Percentiles rank a stretch among this genome's conserved stretches.
Conservation (phyloP, 2,797 vertebrate genomes). For the Linurgus olivaceus region DNA sequence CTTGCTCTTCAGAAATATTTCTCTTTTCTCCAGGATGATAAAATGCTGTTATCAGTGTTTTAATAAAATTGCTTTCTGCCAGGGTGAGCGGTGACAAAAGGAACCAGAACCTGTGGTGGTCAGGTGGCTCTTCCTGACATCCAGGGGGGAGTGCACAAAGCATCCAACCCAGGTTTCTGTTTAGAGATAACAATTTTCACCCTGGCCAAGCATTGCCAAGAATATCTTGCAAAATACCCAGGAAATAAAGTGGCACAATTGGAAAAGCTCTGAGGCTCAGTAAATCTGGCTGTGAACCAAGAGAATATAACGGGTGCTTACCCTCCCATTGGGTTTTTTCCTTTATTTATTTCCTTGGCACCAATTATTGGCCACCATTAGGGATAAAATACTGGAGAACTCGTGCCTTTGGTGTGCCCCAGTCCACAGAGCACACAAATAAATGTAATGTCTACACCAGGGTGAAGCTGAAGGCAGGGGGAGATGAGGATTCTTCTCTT, state of each 20-base stretch:
- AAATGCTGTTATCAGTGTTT: not conserved
- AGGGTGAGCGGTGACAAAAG: not conserved
- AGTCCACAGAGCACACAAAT: not conserved
- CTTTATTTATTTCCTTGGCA: not conserved
- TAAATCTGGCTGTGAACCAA: not conserved
- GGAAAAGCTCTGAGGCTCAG: fast-evolving
- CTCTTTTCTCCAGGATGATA: not conserved
- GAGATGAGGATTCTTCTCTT: not conserved
- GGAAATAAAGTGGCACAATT: not conserved
- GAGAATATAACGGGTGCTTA: not conserved
- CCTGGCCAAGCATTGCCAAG: fast-evolving
- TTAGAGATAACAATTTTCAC: not conserved
- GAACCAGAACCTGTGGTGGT: not conserved
- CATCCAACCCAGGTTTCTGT: not conserved
- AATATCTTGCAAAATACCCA: not conserved
- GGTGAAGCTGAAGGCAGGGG: not conserved
- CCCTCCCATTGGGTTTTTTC: not conserved
- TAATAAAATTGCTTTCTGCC: not conserved
- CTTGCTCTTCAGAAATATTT: not conserved
- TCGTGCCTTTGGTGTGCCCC: not conserved
- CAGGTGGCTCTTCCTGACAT: not conserved
- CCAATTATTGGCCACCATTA: not conserved
- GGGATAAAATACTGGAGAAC: not conserved
- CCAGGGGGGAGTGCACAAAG: not conserved
- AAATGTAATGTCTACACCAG: not conserved